Conservation (phyloP, 2,888 invertebrate species). For the Gisinianus flammeolus region DNA sequence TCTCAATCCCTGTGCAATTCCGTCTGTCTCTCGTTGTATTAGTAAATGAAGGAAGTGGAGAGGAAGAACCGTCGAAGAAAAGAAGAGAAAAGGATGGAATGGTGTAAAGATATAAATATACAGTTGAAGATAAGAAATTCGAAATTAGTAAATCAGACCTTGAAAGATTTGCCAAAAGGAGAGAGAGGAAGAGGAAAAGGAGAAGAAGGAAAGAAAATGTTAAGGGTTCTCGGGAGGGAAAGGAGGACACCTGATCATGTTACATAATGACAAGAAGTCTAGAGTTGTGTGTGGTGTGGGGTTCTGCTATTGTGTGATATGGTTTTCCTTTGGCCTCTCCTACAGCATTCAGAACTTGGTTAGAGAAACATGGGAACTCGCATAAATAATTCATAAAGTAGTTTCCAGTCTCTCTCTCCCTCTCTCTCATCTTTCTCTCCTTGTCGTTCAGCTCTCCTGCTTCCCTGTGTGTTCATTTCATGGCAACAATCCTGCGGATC, state of each 20-base stretch:
- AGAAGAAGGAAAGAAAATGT: neutral
- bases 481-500: too few species aligned
- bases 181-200: neutral
- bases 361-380: neutral
- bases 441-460: neutral
- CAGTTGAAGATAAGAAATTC: too few species aligned
- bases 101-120: too few species aligned
- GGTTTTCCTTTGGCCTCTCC: neutral
- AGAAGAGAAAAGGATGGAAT: too few species aligned
- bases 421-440: neutral
- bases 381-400: neutral
- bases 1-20: too few species aligned
- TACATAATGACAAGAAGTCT: conserved; percentile 8
- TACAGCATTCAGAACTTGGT: neutral
- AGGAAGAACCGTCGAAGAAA: too few species aligned
- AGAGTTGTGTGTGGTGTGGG: neutral
- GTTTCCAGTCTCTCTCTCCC: neutral
- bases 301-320: neutral
- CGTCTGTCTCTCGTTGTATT: too few species aligned
- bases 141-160: conserved; percentile 4
- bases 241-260: conserved; percentile 11
- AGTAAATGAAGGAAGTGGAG: too few species aligned
- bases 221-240: conserved; percentile 17
- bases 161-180: too few species aligned
- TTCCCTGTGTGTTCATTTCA: neutral